These are phyloP conservation scores for Argyrosomus japonicus DNA, from an alignment of 2,113 vertebrate species.

Conservation along the genomic window DNA sequence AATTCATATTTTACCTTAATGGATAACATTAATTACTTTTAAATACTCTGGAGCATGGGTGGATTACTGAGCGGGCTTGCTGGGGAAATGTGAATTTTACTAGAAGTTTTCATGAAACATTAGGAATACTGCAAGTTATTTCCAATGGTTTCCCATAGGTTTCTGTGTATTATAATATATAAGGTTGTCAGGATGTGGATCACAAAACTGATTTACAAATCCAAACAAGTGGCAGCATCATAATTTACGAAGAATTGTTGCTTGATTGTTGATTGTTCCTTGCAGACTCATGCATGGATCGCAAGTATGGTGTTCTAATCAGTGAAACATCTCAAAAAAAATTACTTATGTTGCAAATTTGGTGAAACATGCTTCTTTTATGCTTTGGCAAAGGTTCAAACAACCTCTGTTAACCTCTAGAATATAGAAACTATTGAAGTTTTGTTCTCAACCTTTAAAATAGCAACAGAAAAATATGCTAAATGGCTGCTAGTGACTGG, in stretches of 20 bases:
- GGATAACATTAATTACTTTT: not conserved
- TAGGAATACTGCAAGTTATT: not conserved
- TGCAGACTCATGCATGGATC: too few relatives aligned
- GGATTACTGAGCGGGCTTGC: not conserved
- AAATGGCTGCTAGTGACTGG: not conserved
- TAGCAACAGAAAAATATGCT: not conserved
- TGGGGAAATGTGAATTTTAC: not conserved
- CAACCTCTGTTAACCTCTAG: too few relatives aligned
- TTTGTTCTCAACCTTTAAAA: not conserved
- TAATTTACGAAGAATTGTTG: not conserved
- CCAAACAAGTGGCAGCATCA: not conserved
- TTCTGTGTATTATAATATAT: not conserved
- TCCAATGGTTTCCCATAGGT: not conserved
- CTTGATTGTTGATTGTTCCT: too few relatives aligned
- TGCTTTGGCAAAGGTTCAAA: not conserved
- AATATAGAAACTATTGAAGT: not conserved
- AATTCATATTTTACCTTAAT: not conserved
- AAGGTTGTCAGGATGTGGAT: not conserved
- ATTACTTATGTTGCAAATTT: not conserved
- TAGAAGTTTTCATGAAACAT: not conserved
- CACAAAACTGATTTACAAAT: not conserved
- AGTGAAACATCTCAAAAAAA: not conserved
- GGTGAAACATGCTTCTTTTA: not conserved
- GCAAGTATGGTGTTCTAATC: not conserved
- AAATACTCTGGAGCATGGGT: not conserved